Evolutionary conservation across 2,888 invertebrate species (phyloP).

Genomic region (Heliconius ethilla): DNA sequence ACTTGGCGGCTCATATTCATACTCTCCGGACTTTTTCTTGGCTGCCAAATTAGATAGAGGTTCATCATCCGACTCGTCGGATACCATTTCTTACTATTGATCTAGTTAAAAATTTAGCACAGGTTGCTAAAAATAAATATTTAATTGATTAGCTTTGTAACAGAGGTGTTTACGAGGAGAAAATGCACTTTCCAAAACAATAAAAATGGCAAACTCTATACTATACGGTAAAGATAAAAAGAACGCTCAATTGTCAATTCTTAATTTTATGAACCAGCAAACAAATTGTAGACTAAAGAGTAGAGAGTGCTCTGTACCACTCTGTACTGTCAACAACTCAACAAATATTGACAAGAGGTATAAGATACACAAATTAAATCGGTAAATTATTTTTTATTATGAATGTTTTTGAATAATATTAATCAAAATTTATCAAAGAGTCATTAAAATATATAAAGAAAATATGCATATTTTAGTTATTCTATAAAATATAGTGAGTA

Average conservation of each 20-base stretch:
- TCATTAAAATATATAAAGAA: background rate
- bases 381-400: background rate
- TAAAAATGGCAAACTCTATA: background rate
- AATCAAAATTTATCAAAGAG: background rate
- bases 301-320: background rate
- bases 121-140: conserved; percentile 2
- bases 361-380: background rate
- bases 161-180: background rate
- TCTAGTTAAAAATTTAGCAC: background rate
- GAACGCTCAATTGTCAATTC: conserved; percentile 15
- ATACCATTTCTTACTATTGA: conserved; percentile 51
- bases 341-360: conserved; percentile 22
- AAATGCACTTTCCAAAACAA: background rate
- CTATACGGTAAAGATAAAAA: background rate
- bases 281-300: conserved; percentile 8
- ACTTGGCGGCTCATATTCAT: conserved; percentile 40
- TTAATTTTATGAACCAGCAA: conserved; percentile 6
- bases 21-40: conserved; percentile 59
- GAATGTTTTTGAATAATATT: background rate
- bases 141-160: background rate
- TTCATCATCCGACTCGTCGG: conserved; percentile 76
- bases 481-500: background rate
- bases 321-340: conserved; percentile 19
- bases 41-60: conserved; percentile 70
- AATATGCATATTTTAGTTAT: background rate